Evolutionary conservation across 2,113 vertebrate genomes (phyloP).

Genomic region (Charina bottae): DNA sequence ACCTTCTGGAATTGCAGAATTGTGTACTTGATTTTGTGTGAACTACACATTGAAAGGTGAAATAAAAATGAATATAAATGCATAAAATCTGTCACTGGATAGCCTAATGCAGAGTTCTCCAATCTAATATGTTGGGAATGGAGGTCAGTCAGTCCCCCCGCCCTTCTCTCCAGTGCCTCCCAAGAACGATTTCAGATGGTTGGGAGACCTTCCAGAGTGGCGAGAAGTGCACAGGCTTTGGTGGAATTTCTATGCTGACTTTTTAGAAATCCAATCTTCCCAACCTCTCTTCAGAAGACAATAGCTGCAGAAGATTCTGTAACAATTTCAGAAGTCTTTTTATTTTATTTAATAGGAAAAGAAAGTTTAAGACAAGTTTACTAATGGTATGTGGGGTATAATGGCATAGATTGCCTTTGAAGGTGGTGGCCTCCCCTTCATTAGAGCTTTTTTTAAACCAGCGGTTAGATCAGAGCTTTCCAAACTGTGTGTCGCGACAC

Average conservation of each 20-base stretch:
- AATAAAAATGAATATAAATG: neutral
- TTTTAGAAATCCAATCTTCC: neutral
- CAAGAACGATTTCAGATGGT: too few relatives aligned
- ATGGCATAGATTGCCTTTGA: neutral
- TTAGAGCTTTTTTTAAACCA: neutral
- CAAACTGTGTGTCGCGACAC: too few relatives aligned
- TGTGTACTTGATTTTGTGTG: neutral
- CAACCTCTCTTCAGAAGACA: neutral
- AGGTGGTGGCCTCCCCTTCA: neutral
- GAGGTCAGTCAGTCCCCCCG: too few relatives aligned
- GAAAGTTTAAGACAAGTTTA: neutral
- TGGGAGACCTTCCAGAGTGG: too few relatives aligned
- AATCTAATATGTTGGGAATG: neutral
- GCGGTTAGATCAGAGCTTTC: too few relatives aligned
- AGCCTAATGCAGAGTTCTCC: neutral
- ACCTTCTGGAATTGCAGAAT: neutral
- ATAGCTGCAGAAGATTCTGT: neutral
- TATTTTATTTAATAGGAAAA: neutral
- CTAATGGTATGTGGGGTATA: neutral
- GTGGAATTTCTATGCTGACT: neutral
- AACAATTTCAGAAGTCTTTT: neutral
- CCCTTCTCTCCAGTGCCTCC: too few relatives aligned
- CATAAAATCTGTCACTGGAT: neutral
- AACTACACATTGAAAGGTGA: neutral
- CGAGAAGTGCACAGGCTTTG: neutral